Evolutionary conservation across 1,140 invertebrate genomes (phyloP).

Genomic region (Pseudomyrmex dendroicus): DNA sequence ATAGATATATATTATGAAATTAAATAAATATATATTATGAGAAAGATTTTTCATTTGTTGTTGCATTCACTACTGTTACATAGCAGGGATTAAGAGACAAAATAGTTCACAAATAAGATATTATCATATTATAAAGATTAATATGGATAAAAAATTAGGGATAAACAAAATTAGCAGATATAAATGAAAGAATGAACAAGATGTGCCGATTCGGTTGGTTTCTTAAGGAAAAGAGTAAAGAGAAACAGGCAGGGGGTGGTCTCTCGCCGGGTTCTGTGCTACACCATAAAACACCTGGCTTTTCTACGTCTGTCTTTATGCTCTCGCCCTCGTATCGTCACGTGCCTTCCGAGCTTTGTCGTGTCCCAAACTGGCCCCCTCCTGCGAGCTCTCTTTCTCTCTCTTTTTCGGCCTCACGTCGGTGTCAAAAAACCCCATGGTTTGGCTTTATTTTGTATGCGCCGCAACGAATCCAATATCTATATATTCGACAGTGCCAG

Average conservation of each 20-base stretch:
- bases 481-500: too few relatives aligned
- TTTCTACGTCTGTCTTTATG: conserved; percentile 43
- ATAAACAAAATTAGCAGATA: conserved; percentile 16
- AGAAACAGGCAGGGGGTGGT: conserved; percentile 42
- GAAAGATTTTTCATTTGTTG: too few relatives aligned
- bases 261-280: conserved; percentile 18
- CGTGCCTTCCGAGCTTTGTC: conserved; percentile 53
- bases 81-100: too few relatives aligned
- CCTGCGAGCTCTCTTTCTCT: not conserved
- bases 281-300: conserved; percentile 52
- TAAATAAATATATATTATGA: too few relatives aligned
- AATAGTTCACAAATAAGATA: not conserved
- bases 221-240: conserved; percentile 37
- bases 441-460: too few relatives aligned
- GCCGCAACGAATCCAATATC: too few relatives aligned
- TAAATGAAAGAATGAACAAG: not conserved
- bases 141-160: conserved; percentile 1
- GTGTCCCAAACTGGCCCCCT: conserved; percentile 52
- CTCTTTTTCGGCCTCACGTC: not conserved
- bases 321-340: conserved; percentile 50
- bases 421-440: too few relatives aligned
- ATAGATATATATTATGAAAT: too few relatives aligned
- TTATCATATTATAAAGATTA: not conserved
- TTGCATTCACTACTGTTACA: too few relatives aligned
- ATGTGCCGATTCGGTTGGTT: conserved; percentile 1